These are phyloP conservation scores for Marmota monax DNA, from an alignment of 2,113 vertebrate species.

Conservation along the genomic window DNA sequence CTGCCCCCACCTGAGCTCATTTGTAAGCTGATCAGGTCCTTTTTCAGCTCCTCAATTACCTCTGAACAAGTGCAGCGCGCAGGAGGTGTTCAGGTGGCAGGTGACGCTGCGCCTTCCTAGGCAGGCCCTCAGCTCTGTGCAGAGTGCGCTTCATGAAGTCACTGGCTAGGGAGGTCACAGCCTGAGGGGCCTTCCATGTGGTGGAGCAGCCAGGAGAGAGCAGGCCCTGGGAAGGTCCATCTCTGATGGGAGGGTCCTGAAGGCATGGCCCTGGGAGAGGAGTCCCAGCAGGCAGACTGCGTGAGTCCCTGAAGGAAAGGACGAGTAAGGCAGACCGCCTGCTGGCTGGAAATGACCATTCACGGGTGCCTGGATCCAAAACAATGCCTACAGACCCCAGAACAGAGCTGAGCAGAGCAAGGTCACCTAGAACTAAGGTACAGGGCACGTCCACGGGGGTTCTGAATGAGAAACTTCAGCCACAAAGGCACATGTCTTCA, in stretches of 20 bases:
- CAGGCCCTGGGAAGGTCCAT: too few relatives aligned
- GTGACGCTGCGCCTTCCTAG: neutral
- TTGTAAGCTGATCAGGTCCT: fast-evolving
- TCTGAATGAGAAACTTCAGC: neutral
- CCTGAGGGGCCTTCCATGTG: too few relatives aligned
- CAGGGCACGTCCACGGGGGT: neutral
- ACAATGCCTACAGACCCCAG: too few relatives aligned
- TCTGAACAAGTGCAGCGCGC: too few relatives aligned
- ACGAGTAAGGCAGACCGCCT: too few relatives aligned
- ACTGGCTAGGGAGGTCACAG: neutral
- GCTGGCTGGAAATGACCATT: neutral
- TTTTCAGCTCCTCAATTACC: neutral
- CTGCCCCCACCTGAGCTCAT: neutral
- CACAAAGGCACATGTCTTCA: too few relatives aligned
- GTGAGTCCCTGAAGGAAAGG: too few relatives aligned
- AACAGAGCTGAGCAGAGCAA: too few relatives aligned
- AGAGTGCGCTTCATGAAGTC: fast-evolving
- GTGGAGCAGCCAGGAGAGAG: neutral
- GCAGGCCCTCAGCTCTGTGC: neutral
- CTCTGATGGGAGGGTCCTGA: neutral
- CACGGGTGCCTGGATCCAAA: neutral
- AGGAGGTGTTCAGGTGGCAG: too few relatives aligned
- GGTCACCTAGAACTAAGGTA: neutral
- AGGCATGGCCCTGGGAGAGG: fast-evolving
- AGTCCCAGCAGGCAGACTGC: neutral